Conservation (phyloP, 2,113 vertebrate species). For the Lepisosteus oculatus region DNA sequence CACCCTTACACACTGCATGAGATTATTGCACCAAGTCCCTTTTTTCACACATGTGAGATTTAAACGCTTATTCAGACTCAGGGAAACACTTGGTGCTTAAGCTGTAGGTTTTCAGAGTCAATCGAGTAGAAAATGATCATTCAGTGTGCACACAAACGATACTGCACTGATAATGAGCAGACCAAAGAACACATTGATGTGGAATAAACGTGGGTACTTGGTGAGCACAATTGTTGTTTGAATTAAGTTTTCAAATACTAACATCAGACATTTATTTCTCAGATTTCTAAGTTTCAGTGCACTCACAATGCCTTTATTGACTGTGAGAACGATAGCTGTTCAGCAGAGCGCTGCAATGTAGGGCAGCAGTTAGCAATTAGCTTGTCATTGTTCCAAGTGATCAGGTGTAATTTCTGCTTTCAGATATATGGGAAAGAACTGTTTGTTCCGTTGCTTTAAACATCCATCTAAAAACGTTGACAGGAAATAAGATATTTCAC, state of each 20-base stretch:
- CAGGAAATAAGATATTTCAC: no score
- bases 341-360: conserved; percentile 40
- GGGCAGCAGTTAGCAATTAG: conserved; percentile 55
- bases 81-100: conserved; percentile 81
- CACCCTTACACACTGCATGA: conserved; percentile 69
- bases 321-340: conserved; percentile 55
- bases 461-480: no score
- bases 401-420: conserved; percentile 40
- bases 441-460: neutral
- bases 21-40: conserved; percentile 62
- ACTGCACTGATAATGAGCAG: conserved; percentile 47
- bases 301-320: conserved; percentile 51
- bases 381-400: conserved; percentile 39
- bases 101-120: conserved; percentile 70
- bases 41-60: conserved; percentile 59
- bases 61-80: conserved; percentile 62
- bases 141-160: conserved; percentile 69
- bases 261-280: conserved; percentile 62
- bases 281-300: conserved; percentile 66
- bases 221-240: conserved; percentile 53
- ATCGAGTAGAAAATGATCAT: conserved; percentile 75
- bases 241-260: conserved; percentile 69
- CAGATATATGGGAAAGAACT: conserved; percentile 30
- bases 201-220: conserved; percentile 67
- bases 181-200: conserved; percentile 65